Conservation (phyloP, 2,797 vertebrate genomes). For the Vespertilio murinus region DNA sequence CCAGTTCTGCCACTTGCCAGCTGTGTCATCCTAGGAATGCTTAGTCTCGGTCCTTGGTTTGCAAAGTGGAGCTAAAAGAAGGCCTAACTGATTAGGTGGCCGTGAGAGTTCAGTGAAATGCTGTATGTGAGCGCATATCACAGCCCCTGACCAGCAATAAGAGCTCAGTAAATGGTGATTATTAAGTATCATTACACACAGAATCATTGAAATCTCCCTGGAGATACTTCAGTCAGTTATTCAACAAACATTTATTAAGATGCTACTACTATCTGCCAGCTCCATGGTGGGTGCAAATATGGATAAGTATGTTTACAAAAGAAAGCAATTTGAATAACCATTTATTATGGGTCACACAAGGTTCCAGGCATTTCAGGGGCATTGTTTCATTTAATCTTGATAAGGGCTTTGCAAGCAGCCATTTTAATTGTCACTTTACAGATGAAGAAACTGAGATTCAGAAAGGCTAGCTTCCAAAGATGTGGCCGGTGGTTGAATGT, state of each 20-base stretch:
- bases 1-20: neutral
- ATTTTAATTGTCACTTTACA: constrained; percentile 12
- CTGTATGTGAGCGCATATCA: neutral
- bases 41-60: neutral
- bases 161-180: neutral
- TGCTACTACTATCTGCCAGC: neutral
- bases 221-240: constrained; percentile 11
- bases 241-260: neutral
- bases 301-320: neutral
- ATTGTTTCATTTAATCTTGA: constrained; percentile 25
- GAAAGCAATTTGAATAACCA: neutral
- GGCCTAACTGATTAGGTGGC: neutral
- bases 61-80: neutral
- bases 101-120: neutral
- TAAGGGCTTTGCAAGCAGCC: neutral
- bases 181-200: neutral
- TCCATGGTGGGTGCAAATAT: neutral
- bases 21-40: neutral
- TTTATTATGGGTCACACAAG: neutral
- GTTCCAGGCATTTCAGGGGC: neutral
- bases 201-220: neutral
- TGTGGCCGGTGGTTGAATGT: neutral
- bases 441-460: neutral
- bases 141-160: neutral
- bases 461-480: neutral